Base-by-base conservation (phyloP, 2,888 invertebrate species). In the Julus scanicus region DNA sequence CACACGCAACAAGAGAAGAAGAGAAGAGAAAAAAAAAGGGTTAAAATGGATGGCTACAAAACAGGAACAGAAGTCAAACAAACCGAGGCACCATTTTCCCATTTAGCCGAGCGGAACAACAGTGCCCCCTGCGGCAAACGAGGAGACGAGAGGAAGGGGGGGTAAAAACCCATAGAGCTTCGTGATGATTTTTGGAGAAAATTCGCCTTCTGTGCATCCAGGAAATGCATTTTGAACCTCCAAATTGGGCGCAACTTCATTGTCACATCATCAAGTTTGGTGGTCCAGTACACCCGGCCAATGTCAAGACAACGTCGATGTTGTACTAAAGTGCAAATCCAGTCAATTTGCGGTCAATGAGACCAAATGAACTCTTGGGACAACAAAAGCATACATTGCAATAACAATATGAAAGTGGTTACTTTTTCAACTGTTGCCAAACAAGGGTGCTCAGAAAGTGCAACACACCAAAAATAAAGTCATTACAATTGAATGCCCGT, bases 81-180 rank as follows among this genome's bases (percentile, higher is more conserved):
- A 63, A 5, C 63, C 63, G 4, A 57, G 57, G 15, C 63, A 63
- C 20, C 63, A 63, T 63, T 63, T 63, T 63, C 63, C 20, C 63
- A 63, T 63, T 63, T 63, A 63, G 63, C 63, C 63, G 63, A 63
- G 63, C 63, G 63, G 63, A 63, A 63, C 63, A 63, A 20, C 63
- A 63, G 63, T 20, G 63, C 63, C 63, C 63, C 63, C 63, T 63
- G 63, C 63, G 63, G 63, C 63, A 63, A 63, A 4, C 9, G 63
- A 20, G 63, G 63, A 20, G 29, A 29, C 20, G 63, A 20, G 20
- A 63, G 3, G 20, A 63, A 17, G 15, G 53, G 15, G 15, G 53
- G 15, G 11, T 49, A 49, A 49, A 49, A 49, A 8, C 9, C 9
- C 53, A 53, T 15, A 53, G 17, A 9, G 29, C 29, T 1, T 29